Percentiles rank a stretch among this genome's conserved stretches.
phyloP scores from a whole-genome alignment of 2,797 vertebrate genomes.

The Kryptolebias ocellatus region DNA sequence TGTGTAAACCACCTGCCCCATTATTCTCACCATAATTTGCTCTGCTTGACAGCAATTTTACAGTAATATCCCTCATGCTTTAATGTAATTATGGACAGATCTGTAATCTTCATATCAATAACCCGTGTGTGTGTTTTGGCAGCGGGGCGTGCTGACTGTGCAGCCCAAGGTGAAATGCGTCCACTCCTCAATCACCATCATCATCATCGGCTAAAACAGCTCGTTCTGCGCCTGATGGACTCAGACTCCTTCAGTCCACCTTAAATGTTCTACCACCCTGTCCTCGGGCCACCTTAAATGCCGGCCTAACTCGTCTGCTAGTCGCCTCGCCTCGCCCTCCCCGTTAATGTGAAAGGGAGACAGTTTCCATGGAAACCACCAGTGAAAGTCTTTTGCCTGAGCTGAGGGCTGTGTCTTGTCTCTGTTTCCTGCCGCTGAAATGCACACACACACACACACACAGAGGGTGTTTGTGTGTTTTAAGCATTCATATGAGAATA shows the following conservation, averaged over 20 bases:
- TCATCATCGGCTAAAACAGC: slow-evolving; percentile 35
- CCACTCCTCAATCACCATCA: slow-evolving; percentile 49
- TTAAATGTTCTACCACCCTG: slow-evolving; percentile 72
- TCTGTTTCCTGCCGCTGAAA: slow-evolving; percentile 70
- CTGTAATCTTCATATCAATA: slow-evolving; percentile 53
- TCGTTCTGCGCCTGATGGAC: slow-evolving; percentile 28
- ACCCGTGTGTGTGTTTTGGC: slow-evolving; percentile 33
- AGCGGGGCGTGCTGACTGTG: slow-evolving; percentile 58
- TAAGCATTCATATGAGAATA: slow-evolving; percentile 41
- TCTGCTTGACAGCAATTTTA: slow-evolving; percentile 25
- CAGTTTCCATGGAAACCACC: slow-evolving; percentile 86
- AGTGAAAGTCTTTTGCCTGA: slow-evolving; percentile 74
- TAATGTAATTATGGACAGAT: slow-evolving; percentile 65
- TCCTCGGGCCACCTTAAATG: slow-evolving; percentile 73
- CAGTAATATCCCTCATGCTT: slow-evolving; percentile 38
- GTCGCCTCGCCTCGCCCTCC: slow-evolving; percentile 60
- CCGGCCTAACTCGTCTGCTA: slow-evolving; percentile 62
- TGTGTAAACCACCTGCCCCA: slow-evolving; percentile 8
- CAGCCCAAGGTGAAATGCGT: slow-evolving; percentile 61
- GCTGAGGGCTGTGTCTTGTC: slow-evolving; percentile 76
- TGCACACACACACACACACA: slow-evolving; percentile 50
- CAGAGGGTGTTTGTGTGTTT: slow-evolving; percentile 48
- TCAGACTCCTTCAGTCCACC: slow-evolving; percentile 63
- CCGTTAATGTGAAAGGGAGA: slow-evolving; percentile 68
- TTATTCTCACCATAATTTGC: slow-evolving; percentile 53